Evolutionary conservation across 2,797 vertebrate genomes (phyloP).

Genomic region (Xenentodon cancila): DNA sequence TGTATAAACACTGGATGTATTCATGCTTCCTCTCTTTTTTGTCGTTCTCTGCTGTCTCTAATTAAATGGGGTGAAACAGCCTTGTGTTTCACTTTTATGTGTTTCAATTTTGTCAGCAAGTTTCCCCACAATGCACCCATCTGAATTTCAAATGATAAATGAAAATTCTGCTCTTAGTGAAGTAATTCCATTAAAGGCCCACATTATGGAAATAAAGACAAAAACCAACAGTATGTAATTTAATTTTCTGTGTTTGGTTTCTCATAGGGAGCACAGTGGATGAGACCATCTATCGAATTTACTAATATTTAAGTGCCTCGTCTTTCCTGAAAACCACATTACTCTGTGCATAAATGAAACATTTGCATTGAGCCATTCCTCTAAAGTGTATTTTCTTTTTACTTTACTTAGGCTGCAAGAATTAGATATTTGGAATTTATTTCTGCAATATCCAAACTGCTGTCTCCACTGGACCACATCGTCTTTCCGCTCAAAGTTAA

Average conservation of each 20-base stretch:
- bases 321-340: conserved; percentile 80
- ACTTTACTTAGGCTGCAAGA: conserved; percentile 59
- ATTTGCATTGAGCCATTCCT: conserved; percentile 69
- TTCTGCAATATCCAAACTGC: conserved; percentile 49
- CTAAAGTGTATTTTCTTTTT: conserved; percentile 60
- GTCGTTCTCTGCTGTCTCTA: conserved; percentile 65
- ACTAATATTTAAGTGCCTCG: conserved; percentile 82
- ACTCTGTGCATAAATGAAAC: conserved; percentile 76
- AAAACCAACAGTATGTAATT: conserved; percentile 84
- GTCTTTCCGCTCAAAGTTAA: conserved; percentile 14
- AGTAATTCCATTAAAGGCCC: conserved; percentile 87
- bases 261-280: conserved; percentile 70
- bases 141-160: conserved; percentile 95
- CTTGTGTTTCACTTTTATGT: conserved; percentile 79
- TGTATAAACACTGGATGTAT: conserved; percentile 43
- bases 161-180: conserved; percentile 85
- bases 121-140: conserved; percentile 86
- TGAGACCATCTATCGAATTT: conserved; percentile 79
- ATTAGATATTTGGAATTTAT: conserved; percentile 67
- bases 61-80: conserved; percentile 81
- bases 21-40: conserved; percentile 17
- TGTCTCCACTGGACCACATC: conserved; percentile 1
- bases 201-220: conserved; percentile 87
- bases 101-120: conserved; percentile 90
- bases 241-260: conserved; percentile 79